Conservation (phyloP, 2,888 invertebrate species). For the Leptinotarsa juncta region DNA sequence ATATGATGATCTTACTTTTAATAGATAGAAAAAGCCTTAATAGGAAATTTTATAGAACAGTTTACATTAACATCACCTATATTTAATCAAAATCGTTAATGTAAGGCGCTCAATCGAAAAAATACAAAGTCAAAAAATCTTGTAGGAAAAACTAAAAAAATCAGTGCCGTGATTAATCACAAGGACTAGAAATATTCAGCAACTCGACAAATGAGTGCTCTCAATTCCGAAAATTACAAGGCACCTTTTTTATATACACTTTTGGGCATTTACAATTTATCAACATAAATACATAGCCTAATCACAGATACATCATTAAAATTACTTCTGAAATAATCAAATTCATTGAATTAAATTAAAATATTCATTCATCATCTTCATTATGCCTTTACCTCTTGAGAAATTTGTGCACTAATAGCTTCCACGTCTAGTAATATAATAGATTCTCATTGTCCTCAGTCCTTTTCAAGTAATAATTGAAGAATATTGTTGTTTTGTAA, state of each 20-base stretch:
- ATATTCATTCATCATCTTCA: conserved; percentile 9
- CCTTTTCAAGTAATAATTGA: conserved; percentile 1
- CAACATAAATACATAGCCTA: conserved; percentile 51
- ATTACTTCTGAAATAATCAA: conserved; percentile 15
- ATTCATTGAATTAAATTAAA: conserved; percentile 21
- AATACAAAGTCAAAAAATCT: conserved; percentile 36
- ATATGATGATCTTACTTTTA: conserved; percentile 41
- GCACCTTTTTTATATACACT: conserved; percentile 51
- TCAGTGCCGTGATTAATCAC: conserved; percentile 53
- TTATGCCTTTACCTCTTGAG: not conserved
- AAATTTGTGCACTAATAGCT: conserved; percentile 9
- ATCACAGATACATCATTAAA: conserved; percentile 50
- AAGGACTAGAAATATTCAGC: conserved; percentile 56
- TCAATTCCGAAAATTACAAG: conserved; percentile 54
- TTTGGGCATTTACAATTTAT: conserved; percentile 46
- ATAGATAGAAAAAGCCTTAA: conserved; percentile 50
- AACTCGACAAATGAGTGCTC: conserved; percentile 48
- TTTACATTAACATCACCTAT: conserved; percentile 20
- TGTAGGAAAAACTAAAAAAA: conserved; percentile 44
- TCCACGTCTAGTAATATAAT: not conserved
- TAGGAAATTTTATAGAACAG: conserved; percentile 26
- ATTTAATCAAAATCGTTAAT: conserved; percentile 14
- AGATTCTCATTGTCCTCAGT: not conserved
- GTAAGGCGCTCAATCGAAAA: conserved; percentile 38
- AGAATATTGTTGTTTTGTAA: too few species aligned